Base-by-base conservation (phyloP, 2,797 vertebrate genomes). In the Loriculus beryllinus region DNA sequence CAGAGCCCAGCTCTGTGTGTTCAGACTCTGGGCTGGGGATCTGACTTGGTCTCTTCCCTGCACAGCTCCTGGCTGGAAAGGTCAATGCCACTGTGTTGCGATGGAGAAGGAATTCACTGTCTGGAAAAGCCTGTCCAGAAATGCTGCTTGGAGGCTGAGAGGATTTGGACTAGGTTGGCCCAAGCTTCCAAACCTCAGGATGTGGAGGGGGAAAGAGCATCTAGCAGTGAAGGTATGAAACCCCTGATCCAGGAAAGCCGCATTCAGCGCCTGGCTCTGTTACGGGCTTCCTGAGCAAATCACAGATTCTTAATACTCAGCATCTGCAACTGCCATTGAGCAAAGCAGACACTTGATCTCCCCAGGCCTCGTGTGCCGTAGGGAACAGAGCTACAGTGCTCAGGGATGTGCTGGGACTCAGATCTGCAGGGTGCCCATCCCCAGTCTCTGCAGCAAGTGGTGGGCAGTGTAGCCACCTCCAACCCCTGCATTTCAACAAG, bases 331-430 rank as follows among this genome's bases (percentile, higher is more conserved):
- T 64, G 57, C 57, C 62, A 45, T 21, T 22, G 62, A 75, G 45
- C 51, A 83, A 31, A 72, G 26, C 40, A 91, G 82, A 71, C n/a
- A 48, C 42, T 45, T 17, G 1, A 26, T 42, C 54, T 83, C 57
- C 64, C 35, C 1, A 2, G 65, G 54, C 49, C 57, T 45, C 1
- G 0, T 22, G 60, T 82, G 40, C 56, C 20, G 0, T 1, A 1
- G 19, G 48, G 33, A 86, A 35, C 7, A 0, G 51, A 87, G 35
- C 35, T 65, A 42, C 37, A 56, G 63, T 8, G n/a, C 22, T 52
- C 62, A 15, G 31, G 56, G 18, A 4, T 5, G 26, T 33, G 28
- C 60, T 21, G 68, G 45, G 28, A 68, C 31, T 64, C 51, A 15
- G 18, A 68, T 51, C 48, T 62, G 75, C 35, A 78, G 81, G 22